Percentiles rank a stretch among this genome's conserved stretches.
Evolutionary conservation across 2,888 invertebrate genomes (phyloP).

Genomic region (Parthenolecanium corni): DNA sequence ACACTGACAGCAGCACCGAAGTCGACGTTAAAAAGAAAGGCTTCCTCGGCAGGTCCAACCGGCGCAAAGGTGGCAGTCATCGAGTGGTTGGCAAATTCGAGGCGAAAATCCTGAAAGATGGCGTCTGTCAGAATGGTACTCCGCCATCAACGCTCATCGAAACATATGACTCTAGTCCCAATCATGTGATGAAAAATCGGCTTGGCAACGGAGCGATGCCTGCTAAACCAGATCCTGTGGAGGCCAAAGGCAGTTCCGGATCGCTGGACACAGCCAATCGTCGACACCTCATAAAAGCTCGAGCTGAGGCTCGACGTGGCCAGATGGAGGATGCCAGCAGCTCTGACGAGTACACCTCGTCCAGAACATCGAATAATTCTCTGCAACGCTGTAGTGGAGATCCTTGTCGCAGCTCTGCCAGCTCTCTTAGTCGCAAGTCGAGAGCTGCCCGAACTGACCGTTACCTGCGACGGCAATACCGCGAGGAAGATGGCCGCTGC

Average conservation of each 20-base stretch:
- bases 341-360: conserved; percentile 38
- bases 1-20: conserved; percentile 41
- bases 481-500: not conserved
- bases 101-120: conserved; percentile 4
- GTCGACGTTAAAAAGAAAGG: conserved; percentile 37
- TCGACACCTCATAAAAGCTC: conserved; percentile 49
- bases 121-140: not conserved
- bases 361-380: conserved; percentile 53
- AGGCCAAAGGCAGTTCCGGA: conserved; percentile 21
- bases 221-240: not conserved
- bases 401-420: conserved; percentile 35
- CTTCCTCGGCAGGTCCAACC: conserved; percentile 1
- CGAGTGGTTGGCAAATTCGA: conserved; percentile 29
- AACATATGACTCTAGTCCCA: conserved; percentile 27
- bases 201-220: not conserved
- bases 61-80: conserved; percentile 18
- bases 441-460: conserved; percentile 67
- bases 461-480: conserved; percentile 54
- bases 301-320: conserved; percentile 46
- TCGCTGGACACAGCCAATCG: conserved; percentile 18
- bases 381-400: conserved; percentile 54
- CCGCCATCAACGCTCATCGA: not conserved
- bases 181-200: conserved; percentile 18
- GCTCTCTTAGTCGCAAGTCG: conserved; percentile 54
- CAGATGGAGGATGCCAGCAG: conserved; percentile 7